Evolutionary conservation across 64 coral and sea anemone species (phyloP).

Genomic region (Acropora yongei): DNA sequence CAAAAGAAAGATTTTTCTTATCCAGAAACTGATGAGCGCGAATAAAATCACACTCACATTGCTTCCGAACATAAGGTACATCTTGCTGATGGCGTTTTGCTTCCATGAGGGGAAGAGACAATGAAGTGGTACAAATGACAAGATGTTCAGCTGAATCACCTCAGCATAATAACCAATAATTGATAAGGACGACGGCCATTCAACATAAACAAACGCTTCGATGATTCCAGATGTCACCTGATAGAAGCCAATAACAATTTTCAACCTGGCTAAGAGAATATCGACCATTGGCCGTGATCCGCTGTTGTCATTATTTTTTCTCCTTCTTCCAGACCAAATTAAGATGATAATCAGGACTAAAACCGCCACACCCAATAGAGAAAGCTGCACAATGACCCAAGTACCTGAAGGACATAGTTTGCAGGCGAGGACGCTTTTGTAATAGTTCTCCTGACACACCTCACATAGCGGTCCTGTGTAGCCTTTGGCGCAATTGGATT

Average conservation of each 20-base stretch:
- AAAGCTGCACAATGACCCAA: too few species aligned
- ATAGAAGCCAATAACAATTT: constrained; percentile 60
- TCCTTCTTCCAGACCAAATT: background rate
- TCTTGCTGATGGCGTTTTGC: constrained; percentile 21
- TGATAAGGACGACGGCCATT: background rate
- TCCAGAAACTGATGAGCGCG: background rate
- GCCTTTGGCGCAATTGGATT: constrained; percentile 13
- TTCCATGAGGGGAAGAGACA: background rate
- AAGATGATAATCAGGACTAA: too few species aligned
- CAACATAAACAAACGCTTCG: background rate
- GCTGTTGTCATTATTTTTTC: background rate
- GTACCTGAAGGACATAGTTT: too few species aligned
- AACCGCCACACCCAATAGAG: too few species aligned
- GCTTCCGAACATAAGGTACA: background rate
- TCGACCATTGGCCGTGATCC: background rate
- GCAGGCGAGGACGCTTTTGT: background rate
- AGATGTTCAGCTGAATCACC: constrained; percentile 35
- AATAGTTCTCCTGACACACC: constrained; percentile 10
- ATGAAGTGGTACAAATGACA: constrained; percentile 7
- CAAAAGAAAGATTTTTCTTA: background rate
- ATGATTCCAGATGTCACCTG: constrained; percentile 17
- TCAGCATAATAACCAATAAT: constrained; percentile 4
- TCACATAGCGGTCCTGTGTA: constrained; percentile 56
- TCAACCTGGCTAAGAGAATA: constrained; percentile 27
- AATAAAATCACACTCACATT: background rate